Evolutionary conservation across 2,797 vertebrate genomes (phyloP), one percentile per base, ranked within the genome.

Genomic region (Selene dorsalis): DNA sequence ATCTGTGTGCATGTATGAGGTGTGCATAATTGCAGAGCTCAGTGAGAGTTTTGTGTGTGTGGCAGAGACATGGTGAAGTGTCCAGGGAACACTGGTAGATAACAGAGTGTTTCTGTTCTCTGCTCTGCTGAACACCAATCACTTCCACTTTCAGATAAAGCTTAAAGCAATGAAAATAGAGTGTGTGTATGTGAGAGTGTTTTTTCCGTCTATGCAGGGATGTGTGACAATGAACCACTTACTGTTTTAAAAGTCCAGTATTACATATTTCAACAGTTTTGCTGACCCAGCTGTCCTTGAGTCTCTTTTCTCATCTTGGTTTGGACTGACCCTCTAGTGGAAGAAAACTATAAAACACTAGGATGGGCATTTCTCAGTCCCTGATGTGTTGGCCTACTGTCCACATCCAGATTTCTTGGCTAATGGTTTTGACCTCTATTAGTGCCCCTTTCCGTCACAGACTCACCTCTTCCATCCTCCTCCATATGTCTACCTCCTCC

Each of bases 401-500:
- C 85, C 76, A 63, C 84, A 74, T 84, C 84, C 86, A 82, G 80
- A 84, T 84, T 87, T 85, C 75, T 84, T 82, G 77, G 90, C 90
- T 92, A 94, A 94, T 92, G 90, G 90, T 87, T 89, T 76, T 92
- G 92, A 94, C 94, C 94, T 91, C 94, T 83, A 95, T 94, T 95
- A 94, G 78, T 83, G 83, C 85, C 86, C 86, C 83, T 72, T 87
- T 84, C 73, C 59, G 11, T 85, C 84, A 76, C 72, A 76, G 50
- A 53, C 74, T 87, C 73, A 64, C 81, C 82, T 87, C 62, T 30
- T 72, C 50, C 50, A 24, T 69, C 73, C 69, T 75, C 71, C 66
- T 82, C 56, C 57, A 28, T 50, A 14, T 22, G 69, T 38, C 5
- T 1, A 7, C 30, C 39, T 65, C 58, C 16, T 59, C 26, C 0